phyloP scores from a whole-genome alignment of 2,113 vertebrate species.

The Sakesphorus luctuosus region DNA sequence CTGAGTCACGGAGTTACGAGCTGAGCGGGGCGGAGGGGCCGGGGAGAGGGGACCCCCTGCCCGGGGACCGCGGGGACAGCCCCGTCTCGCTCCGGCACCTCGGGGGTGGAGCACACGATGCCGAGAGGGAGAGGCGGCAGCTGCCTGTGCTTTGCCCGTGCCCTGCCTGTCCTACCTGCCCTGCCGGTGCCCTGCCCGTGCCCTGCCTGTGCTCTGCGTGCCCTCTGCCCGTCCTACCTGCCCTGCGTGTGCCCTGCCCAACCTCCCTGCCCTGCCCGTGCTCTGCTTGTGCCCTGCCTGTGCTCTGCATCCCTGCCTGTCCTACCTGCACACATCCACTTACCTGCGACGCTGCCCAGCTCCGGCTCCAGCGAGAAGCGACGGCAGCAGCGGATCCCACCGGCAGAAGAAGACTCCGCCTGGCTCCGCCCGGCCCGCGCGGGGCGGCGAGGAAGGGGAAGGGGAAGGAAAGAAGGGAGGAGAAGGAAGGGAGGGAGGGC shows the following conservation, averaged over 20 bases:
- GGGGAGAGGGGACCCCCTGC: neutral
- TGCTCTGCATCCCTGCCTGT: neutral
- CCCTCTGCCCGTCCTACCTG: neutral
- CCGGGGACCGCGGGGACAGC: neutral
- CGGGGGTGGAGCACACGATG: neutral
- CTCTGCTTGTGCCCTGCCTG: neutral
- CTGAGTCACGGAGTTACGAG: neutral
- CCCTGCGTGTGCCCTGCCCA: neutral
- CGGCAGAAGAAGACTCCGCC: neutral
- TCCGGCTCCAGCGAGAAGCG: neutral
- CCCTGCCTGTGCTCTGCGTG: neutral
- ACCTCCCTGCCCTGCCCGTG: neutral
- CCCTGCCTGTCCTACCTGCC: neutral
- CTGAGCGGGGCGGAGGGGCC: neutral
- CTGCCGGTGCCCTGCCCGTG: neutral
- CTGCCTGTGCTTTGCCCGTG: neutral
- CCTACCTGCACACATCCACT: neutral
- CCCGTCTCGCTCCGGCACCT: neutral
- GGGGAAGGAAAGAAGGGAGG: neutral
- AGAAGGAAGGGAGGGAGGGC: neutral
- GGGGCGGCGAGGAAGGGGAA: neutral
- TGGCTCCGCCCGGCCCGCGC: conserved; percentile 29
- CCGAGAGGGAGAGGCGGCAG: neutral
- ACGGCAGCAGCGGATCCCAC: neutral
- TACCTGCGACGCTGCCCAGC: neutral